phyloP scores from a whole-genome alignment of 2,888 invertebrate species.

The Pollenia amentaria region DNA sequence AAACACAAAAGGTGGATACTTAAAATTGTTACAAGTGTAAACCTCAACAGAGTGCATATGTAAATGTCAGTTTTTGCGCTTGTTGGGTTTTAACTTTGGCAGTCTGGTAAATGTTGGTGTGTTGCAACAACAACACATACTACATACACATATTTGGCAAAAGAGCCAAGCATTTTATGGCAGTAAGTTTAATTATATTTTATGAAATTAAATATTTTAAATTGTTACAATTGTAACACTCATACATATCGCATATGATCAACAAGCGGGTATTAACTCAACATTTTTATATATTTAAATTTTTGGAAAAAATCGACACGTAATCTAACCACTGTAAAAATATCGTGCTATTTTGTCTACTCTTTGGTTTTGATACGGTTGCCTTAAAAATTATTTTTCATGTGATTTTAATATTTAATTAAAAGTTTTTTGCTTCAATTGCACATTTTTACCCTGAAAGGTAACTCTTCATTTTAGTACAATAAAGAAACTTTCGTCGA shows the following conservation, averaged over 20 bases:
- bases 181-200: slow-evolving; percentile 70
- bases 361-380: too few relatives aligned
- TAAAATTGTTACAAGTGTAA: slow-evolving; percentile 74
- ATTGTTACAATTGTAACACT: slow-evolving; percentile 59
- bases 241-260: not conserved
- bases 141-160: not conserved
- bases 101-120: slow-evolving; percentile 50
- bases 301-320: too few relatives aligned
- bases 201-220: slow-evolving; percentile 74
- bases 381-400: too few relatives aligned
- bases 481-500: too few relatives aligned
- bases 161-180: slow-evolving; percentile 10
- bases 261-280: slow-evolving; percentile 32
- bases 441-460: too few relatives aligned
- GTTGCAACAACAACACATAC: not conserved
- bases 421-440: too few relatives aligned
- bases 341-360: too few relatives aligned
- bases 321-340: too few relatives aligned
- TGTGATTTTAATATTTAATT: too few relatives aligned
- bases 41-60: slow-evolving; percentile 74
- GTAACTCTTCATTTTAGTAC: too few relatives aligned
- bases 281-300: too few relatives aligned
- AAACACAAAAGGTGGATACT: slow-evolving; percentile 70
- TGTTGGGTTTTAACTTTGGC: slow-evolving; percentile 67
- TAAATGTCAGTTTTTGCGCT: slow-evolving; percentile 74